phyloP scores from a whole-genome alignment of 2,113 vertebrate species.

The Zosterops japonicus region DNA sequence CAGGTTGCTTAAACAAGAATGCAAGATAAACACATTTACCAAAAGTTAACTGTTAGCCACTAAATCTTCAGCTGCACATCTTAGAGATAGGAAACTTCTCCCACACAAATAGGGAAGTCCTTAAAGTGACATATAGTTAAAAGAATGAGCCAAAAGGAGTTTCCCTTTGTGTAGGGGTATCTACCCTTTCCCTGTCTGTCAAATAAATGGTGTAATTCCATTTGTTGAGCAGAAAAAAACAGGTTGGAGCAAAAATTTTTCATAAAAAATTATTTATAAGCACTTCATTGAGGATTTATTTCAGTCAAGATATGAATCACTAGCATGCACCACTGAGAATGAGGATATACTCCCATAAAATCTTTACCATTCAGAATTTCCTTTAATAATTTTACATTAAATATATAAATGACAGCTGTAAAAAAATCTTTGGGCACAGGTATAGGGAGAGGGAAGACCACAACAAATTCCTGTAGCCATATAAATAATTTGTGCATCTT shows the following conservation, averaged over 20 bases:
- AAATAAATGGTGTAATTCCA: background rate
- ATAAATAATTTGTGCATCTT: background rate
- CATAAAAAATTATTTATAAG: background rate
- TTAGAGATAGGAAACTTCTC: slow-evolving; percentile 69
- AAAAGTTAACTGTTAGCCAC: background rate
- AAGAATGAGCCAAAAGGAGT: slow-evolving; percentile 58
- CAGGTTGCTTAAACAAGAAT: background rate
- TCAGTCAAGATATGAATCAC: background rate
- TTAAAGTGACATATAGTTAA: background rate
- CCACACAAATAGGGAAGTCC: slow-evolving; percentile 65
- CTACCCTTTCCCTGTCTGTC: background rate
- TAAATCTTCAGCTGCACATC: background rate
- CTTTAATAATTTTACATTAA: background rate
- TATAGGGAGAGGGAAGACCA: background rate
- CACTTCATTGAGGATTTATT: background rate
- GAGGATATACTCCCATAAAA: background rate
- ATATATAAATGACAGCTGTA: background rate
- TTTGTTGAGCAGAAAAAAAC: background rate
- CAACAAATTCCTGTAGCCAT: background rate
- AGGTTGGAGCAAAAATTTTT: background rate
- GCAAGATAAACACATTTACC: background rate
- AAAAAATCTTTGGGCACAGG: background rate
- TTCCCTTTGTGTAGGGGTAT: slow-evolving; percentile 23
- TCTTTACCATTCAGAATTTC: background rate
- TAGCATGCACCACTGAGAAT: background rate